Conservation (phyloP, 2,888 invertebrate species). For the Anoplius nigerrimus region DNA sequence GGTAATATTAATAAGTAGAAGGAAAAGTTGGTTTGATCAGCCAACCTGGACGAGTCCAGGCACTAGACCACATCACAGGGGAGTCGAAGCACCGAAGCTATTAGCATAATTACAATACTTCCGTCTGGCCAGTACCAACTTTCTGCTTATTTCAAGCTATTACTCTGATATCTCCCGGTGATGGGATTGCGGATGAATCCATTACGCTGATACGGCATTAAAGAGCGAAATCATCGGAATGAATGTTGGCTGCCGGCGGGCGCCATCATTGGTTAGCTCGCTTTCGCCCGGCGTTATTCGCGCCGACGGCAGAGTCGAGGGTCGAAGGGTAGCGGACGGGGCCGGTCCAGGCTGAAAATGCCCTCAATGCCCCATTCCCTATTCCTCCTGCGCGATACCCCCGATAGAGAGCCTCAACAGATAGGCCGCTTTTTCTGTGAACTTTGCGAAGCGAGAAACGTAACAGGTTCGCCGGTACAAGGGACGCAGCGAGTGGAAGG, state of each 20-base stretch:
- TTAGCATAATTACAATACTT: conserved; percentile 75
- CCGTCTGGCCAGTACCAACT: conserved; percentile 68
- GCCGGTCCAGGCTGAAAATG: too few relatives aligned
- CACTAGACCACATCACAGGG: conserved; percentile 69
- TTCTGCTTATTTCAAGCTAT: conserved; percentile 69
- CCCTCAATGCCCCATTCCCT: too few relatives aligned
- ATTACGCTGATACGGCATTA: conserved; percentile 72
- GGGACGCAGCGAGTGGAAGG: too few relatives aligned
- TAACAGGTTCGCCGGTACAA: background rate
- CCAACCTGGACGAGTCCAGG: conserved; percentile 56
- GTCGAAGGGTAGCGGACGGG: too few relatives aligned
- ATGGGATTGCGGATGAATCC: conserved; percentile 69
- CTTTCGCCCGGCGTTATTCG: conserved; percentile 3
- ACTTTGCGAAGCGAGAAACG: too few relatives aligned
- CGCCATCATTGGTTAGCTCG: conserved; percentile 5
- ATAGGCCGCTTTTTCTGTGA: too few relatives aligned
- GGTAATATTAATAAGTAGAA: conserved; percentile 74
- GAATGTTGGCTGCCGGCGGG: conserved; percentile 40
- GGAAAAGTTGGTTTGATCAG: conserved; percentile 74
- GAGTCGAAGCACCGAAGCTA: conserved; percentile 68
- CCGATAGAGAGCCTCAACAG: too few relatives aligned
- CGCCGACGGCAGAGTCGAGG: background rate
- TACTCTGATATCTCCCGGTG: conserved; percentile 62
- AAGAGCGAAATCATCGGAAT: conserved; percentile 67
- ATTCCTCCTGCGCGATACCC: too few relatives aligned